Evolutionary conservation across 2,797 vertebrate species (phyloP).

Genomic region (Adrianichthys oophorus): DNA sequence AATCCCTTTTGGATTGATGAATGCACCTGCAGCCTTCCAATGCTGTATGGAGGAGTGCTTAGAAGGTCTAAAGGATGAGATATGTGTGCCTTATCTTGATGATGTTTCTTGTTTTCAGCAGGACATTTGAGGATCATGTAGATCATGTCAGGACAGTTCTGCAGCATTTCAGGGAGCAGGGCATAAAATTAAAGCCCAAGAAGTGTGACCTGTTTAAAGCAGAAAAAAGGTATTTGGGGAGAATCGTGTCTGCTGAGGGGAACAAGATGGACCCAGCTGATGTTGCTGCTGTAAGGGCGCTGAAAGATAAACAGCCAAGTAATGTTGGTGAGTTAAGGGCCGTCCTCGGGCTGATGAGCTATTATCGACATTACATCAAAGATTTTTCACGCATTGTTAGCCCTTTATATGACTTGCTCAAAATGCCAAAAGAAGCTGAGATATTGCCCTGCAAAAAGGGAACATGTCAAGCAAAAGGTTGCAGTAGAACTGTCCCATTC

Average conservation of each 20-base stretch:
- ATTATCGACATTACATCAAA: conserved; percentile 3
- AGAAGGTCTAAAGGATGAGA: too few species aligned
- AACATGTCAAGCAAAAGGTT: neutral
- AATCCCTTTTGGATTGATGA: too few species aligned
- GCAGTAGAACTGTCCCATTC: neutral
- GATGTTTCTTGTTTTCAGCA: too few species aligned
- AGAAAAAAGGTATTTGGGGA: too few species aligned
- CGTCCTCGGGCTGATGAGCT: conserved; percentile 3
- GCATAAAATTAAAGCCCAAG: conserved; percentile 10
- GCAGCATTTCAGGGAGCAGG: neutral
- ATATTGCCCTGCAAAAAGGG: neutral
- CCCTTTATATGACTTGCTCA: neutral
- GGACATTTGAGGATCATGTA: too few species aligned
- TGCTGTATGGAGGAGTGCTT: too few species aligned
- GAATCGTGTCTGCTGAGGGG: too few species aligned
- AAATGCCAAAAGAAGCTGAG: neutral
- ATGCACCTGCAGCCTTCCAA: too few species aligned
- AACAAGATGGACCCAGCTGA: neutral
- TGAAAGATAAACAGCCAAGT: conserved; percentile 2
- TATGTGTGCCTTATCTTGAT: too few species aligned
- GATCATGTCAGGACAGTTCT: neutral
- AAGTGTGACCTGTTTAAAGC: conserved; percentile 4
- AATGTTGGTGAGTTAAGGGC: conserved; percentile 5
- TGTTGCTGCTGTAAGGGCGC: neutral
- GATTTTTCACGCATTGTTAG: neutral